A percentile compares a stretch with the other conserved stretches of the same genome.
phyloP scores from a whole-genome alignment of 92 coral and sea anemone species.

The Actinostola sp. region DNA sequence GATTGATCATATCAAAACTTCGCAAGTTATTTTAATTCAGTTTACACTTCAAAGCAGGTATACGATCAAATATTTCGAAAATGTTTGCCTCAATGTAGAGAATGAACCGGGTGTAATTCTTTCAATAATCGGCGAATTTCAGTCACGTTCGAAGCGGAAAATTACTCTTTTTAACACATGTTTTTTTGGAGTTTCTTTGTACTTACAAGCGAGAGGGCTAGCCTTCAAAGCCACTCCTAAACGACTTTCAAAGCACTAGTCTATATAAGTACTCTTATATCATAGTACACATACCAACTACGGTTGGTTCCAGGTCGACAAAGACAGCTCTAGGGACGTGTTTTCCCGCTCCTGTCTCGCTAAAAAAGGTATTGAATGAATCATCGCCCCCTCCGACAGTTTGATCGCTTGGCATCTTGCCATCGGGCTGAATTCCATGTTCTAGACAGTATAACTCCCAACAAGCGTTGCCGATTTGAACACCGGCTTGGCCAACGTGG shows the following conservation, averaged over 20 bases:
- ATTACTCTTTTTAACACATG: no score
- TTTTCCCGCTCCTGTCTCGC: conserved; percentile 80
- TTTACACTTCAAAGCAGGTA: no score
- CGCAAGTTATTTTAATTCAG: no score
- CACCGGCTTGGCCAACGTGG: conserved; percentile 93
- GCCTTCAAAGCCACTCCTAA: conserved; percentile 12
- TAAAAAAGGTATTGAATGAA: conserved; percentile 80
- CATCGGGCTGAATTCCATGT: conserved; percentile 94
- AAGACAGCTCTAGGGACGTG: conserved; percentile 78
- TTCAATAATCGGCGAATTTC: no score
- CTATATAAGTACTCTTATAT: not conserved
- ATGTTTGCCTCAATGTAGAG: no score
- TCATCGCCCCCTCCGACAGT: conserved; percentile 71
- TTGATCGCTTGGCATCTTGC: conserved; percentile 83
- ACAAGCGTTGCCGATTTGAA: conserved; percentile 88
- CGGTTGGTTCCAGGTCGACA: conserved; percentile 72
- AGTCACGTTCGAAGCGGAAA: no score
- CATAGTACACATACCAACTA: conserved; percentile 32
- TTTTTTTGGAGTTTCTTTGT: no score
- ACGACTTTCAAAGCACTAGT: not conserved
- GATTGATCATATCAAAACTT: no score
- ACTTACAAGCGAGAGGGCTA: no score
- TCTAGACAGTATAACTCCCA: conserved; percentile 95
- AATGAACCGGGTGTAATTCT: no score
- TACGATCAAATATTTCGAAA: no score